A percentile compares a stretch with the other conserved stretches of the same genome.
phyloP scores from a whole-genome alignment of 1,140 invertebrate species.

The Heterodera schachtii region DNA sequence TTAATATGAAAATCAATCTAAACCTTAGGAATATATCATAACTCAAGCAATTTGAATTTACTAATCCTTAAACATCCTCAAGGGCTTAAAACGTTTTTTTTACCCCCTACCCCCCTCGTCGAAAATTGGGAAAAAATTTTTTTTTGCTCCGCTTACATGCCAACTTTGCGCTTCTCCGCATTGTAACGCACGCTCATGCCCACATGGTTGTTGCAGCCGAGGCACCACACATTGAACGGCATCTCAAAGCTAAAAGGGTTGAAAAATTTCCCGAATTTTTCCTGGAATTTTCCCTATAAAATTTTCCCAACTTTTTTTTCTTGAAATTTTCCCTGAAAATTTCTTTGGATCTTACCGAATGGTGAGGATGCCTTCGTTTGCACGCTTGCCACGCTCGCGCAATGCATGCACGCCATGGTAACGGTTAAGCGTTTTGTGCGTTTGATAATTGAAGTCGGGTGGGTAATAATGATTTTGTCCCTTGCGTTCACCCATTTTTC shows the following conservation, averaged over 20 bases:
- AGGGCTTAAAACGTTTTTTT: too few species aligned
- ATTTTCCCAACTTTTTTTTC: too few species aligned
- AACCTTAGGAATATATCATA: too few species aligned
- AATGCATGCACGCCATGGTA: conserved; percentile 89
- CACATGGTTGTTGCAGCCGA: conserved; percentile 92
- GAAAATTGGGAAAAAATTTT: too few species aligned
- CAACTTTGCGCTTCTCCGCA: conserved; percentile 96
- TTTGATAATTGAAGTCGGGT: conserved; percentile 91
- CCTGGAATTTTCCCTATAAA: not conserved
- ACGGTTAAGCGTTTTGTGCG: conserved; percentile 85
- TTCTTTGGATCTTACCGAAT: conserved; percentile 71
- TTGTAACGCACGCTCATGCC: conserved; percentile 98
- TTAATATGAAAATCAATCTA: too few species aligned
- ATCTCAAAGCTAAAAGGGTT: conserved; percentile 83
- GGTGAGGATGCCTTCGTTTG: conserved; percentile 92
- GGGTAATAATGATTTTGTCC: conserved; percentile 82
- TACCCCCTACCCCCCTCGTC: too few species aligned
- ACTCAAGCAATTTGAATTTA: too few species aligned
- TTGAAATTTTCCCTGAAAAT: too few species aligned
- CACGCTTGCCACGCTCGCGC: conserved; percentile 87
- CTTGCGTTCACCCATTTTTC: conserved; percentile 86
- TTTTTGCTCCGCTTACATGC: conserved; percentile 76
- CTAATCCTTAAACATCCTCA: too few species aligned
- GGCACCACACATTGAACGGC: conserved; percentile 99
- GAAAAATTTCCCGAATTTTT: not conserved